These are phyloP conservation scores for Cheilosia soror DNA, from an alignment of 2,888 invertebrate genomes.

Conservation along the genomic window DNA sequence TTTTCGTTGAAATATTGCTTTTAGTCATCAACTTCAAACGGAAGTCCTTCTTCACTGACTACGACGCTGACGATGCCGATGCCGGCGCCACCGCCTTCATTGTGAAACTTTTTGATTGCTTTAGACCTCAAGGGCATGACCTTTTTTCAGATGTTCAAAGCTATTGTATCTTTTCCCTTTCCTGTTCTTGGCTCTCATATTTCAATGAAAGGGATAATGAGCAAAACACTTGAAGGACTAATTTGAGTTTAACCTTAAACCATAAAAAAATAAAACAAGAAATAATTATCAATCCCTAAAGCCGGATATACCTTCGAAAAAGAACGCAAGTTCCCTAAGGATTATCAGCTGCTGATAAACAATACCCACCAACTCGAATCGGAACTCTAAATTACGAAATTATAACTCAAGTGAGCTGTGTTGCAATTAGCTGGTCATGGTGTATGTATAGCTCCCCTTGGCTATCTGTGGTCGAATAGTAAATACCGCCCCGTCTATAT, in stretches of 20 bases:
- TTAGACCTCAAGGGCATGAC: constrained; percentile 40
- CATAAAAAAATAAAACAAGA: background rate
- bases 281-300: background rate
- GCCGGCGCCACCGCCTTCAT: constrained; percentile 21
- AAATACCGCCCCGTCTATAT: constrained; percentile 8
- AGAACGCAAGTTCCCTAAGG: background rate
- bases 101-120: constrained; percentile 53
- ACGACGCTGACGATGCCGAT: background rate
- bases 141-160: constrained; percentile 19
- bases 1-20: constrained; percentile 23
- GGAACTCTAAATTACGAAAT: constrained; percentile 33
- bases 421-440: constrained; percentile 34
- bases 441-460: constrained; percentile 28
- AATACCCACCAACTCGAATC: constrained; percentile 1
- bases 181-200: background rate
- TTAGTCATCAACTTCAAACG: constrained; percentile 32
- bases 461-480: constrained; percentile 19
- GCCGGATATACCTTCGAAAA: background rate
- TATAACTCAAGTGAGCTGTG: constrained; percentile 30
- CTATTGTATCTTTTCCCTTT: background rate
- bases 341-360: constrained; percentile 25
- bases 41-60: background rate
- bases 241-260: constrained; percentile 11
- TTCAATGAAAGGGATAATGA: constrained; percentile 9
- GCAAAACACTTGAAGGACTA: constrained; percentile 22